Evolutionary conservation across 2,113 vertebrate species (phyloP).

Genomic region (Scatophagus argus): DNA sequence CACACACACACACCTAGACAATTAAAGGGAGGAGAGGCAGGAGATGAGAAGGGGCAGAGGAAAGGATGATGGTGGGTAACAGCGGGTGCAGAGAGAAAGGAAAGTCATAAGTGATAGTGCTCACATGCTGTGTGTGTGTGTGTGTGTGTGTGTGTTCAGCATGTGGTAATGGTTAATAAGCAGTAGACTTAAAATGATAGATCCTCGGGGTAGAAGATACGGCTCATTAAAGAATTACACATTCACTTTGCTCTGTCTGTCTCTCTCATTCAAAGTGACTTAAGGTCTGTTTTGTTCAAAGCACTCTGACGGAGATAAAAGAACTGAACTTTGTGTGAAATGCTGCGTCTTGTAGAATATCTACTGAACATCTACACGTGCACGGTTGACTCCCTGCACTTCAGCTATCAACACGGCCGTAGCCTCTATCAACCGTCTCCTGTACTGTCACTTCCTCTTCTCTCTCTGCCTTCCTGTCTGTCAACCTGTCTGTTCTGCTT

Average conservation of each 20-base stretch:
- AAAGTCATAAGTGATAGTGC: constrained; percentile 23
- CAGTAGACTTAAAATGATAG: constrained; percentile 52
- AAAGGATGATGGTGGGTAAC: constrained; percentile 22
- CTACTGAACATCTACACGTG: neutral
- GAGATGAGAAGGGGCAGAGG: neutral
- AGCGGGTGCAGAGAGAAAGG: constrained; percentile 33
- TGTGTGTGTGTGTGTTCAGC: constrained; percentile 35
- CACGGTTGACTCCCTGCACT: constrained; percentile 3
- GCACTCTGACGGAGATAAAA: constrained; percentile 29
- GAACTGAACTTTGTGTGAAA: constrained; percentile 12
- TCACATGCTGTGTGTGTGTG: constrained; percentile 24
- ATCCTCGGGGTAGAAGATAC: constrained; percentile 46
- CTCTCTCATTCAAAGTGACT: constrained; percentile 28
- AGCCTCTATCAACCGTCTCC: neutral
- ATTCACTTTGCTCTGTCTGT: constrained; percentile 61
- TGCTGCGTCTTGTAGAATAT: neutral
- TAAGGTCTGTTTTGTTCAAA: constrained; percentile 21
- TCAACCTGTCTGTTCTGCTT: too few species aligned
- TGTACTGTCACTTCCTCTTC: neutral
- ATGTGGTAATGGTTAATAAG: constrained; percentile 60
- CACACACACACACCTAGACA: neutral
- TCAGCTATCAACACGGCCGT: neutral
- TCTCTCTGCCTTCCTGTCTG: neutral
- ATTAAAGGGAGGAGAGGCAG: neutral
- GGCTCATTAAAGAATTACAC: constrained; percentile 73